Base-by-base conservation (phyloP, 2,888 invertebrate species). In the Apodemia hepburni region DNA sequence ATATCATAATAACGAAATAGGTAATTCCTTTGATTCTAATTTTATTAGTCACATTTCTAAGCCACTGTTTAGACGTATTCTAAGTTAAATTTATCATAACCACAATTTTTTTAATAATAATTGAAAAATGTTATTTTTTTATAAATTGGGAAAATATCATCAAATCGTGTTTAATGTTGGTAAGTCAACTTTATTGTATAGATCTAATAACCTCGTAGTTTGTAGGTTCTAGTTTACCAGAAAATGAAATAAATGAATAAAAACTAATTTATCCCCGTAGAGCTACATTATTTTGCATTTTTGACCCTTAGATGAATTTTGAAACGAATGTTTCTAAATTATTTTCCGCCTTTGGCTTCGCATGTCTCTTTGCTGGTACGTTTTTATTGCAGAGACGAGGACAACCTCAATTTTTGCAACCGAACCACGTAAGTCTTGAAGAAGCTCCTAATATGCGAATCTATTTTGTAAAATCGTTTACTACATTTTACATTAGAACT, bases 301-400 rank as follows among this genome's bases (percentile, higher is more conserved):
- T 54, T 18, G 22, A 57, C 54, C 54, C 54, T 57, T 57, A 57
- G 29, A 57, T 57, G 29, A 6, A 57, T 15, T 57, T 22, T 1
- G 27, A 15, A 57, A 57, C 42, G 15, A 57, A 15, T 57, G 45
- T 47, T 47, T 47, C 45, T 47, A 7, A 47, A 47, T 57, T 57
- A 22, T 49, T 33, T 35, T 22, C 33, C 29, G 33, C 47, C 64
- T 65, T 65, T 66, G 64, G 69, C 65, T 67, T 69, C 66, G 69
- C 67, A 69, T 68, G 66, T 68, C 68, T 67, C 66, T 65, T 66
- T 68, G 68, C 66, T 68, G 66, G 68, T 69, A 68, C 67, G 65
- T 69, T 69, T 69, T 68, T 65, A 68, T 69, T 69, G 58, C 69
- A 69, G 69, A 67, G 68, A 69, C 69, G 68, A 66, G 69, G 66